phyloP scores from a whole-genome alignment of 2,797 vertebrate genomes.

The Hypotaenidia philippensis region DNA sequence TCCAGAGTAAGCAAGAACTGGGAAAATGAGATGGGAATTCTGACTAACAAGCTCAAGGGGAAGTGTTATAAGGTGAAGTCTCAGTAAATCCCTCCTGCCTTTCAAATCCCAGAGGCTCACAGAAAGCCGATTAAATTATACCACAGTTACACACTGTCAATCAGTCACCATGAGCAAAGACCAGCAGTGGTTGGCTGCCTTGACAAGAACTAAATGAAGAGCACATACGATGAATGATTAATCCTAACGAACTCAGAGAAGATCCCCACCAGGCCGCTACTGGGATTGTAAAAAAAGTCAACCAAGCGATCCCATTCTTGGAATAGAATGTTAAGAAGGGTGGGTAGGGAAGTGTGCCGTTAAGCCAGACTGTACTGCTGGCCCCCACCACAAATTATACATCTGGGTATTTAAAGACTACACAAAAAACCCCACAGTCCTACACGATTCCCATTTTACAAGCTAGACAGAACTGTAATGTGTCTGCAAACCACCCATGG shows the following conservation, averaged over 20 bases:
- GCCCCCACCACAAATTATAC: background rate
- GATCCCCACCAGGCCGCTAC: rapidly evolving
- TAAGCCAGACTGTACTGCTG: background rate
- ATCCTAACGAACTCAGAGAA: background rate
- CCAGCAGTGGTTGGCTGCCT: background rate
- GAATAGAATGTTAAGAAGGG: background rate
- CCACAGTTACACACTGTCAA: background rate
- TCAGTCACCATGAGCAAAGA: background rate
- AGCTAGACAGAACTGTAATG: background rate
- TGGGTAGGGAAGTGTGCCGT: background rate
- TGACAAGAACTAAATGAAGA: background rate
- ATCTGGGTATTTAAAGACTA: background rate
- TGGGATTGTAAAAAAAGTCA: background rate
- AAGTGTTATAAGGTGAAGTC: background rate
- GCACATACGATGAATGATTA: background rate
- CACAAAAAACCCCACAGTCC: background rate
- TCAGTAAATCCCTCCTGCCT: background rate
- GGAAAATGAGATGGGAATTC: background rate
- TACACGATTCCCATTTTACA: background rate
- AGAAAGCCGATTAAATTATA: background rate
- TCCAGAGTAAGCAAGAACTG: background rate
- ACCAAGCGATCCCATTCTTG: background rate
- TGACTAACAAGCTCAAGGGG: background rate
- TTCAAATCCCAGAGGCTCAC: background rate
- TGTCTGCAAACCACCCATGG: background rate